Conservation (phyloP, 2,113 vertebrate species). For the Actenoides lindsayi region DNA sequence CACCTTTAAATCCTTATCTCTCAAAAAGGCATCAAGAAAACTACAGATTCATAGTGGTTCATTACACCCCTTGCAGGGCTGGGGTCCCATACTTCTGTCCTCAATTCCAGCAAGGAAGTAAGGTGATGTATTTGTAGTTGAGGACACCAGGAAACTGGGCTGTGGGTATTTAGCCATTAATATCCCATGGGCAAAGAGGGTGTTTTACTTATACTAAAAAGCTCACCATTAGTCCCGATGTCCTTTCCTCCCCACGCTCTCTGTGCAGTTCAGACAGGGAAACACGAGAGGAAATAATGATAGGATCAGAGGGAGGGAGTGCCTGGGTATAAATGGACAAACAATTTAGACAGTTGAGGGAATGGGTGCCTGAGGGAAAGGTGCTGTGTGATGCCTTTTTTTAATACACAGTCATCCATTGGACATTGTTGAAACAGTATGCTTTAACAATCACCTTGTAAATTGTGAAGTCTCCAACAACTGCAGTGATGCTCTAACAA, state of each 20-base stretch:
- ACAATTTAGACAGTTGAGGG: neutral
- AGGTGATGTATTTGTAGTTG: neutral
- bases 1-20: neutral
- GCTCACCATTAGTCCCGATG: neutral
- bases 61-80: neutral
- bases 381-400: neutral
- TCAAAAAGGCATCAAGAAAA: neutral
- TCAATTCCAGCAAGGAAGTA: neutral
- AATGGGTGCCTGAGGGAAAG: neutral
- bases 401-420: neutral
- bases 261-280: neutral
- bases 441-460: neutral
- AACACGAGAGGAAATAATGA: neutral
- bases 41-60: neutral
- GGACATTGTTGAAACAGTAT: neutral
- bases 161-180: neutral
- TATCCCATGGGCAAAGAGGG: neutral
- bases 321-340: neutral
- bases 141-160: neutral
- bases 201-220: neutral
- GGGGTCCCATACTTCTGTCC: neutral
- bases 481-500: neutral
- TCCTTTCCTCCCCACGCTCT: neutral
- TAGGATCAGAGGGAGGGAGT: neutral
- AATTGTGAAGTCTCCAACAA: neutral